Evolutionary conservation across 2,888 invertebrate species (phyloP).

Genomic region (Zaprionus obscuricornis): DNA sequence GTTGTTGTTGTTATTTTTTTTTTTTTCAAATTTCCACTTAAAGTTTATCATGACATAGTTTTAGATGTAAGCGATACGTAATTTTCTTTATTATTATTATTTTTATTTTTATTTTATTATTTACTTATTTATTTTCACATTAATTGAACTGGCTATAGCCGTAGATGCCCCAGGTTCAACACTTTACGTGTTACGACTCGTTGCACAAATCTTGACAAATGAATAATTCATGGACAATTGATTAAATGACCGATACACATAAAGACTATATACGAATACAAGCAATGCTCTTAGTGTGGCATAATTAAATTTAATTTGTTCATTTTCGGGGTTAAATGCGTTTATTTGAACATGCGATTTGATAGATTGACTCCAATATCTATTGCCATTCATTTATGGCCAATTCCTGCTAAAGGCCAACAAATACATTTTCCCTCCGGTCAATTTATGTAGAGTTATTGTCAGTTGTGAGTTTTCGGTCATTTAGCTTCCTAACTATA

Average conservation of each 20-base stretch:
- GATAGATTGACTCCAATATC: constrained; percentile 14
- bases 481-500: too few species aligned
- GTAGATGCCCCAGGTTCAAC: constrained; percentile 19
- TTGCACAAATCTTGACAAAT: constrained; percentile 21
- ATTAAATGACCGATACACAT: constrained; percentile 19
- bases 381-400: constrained; percentile 10
- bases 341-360: constrained; percentile 34
- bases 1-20: constrained; percentile 21
- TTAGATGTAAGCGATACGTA: constrained; percentile 30
- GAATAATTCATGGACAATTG: constrained; percentile 55
- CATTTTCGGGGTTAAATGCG: constrained; percentile 26
- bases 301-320: constrained; percentile 62
- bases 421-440: constrained; percentile 3
- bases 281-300: too few species aligned
- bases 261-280: not conserved
- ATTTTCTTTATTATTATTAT: too few species aligned
- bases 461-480: too few species aligned
- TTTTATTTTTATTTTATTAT: not conserved
- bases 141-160: constrained; percentile 39
- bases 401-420: too few species aligned
- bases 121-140: constrained; percentile 20
- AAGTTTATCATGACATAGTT: constrained; percentile 29
- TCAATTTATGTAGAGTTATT: constrained; percentile 13
- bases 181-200: constrained; percentile 24
- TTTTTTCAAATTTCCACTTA: constrained; percentile 19